Evolutionary conservation across 2,888 invertebrate genomes (phyloP), one percentile per base, ranked within the genome.

Genomic region (Zygaena filipendulae): DNA sequence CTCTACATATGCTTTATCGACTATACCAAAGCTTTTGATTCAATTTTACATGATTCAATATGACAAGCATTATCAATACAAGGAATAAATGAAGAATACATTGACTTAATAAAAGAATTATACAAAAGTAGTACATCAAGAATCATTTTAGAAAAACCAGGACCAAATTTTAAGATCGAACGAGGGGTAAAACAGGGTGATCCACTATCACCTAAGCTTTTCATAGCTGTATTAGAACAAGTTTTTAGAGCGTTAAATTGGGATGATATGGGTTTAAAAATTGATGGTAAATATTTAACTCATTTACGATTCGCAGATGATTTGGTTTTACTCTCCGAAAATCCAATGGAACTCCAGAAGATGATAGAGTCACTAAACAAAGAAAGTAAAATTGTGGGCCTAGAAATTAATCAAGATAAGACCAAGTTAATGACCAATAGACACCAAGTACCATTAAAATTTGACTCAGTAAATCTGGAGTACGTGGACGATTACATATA

Each of bases 401-500:
- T 30, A 4, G 25, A 24, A 30, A 30, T 30, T 8, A 30, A 30
- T 11, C n/a, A 10, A 9, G 24, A 25, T 4, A 30, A 30, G 16
- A 30, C 30, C 6, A 30, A 27, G 11, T 4, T 27, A 13, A 31
- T 31, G 23, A 27, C 31, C 13, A 31, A 27, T 9, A 11, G 31
- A 4, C 7, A 23, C 8, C 6, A 10, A 8, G 23, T 20, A 23
- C 21, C 13, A 13, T 9, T 23, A 13, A 14, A n/a, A 11, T n/a
- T n/a, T n/a, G n/a, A n/a, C n/a, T n/a, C n/a, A n/a, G n/a, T n/a
- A n/a, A 8, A 13, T 3, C 5, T 25, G 3, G 25, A 26, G 23
- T 30, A 22, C 12, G 10, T 26, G 2, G 18, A 23, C 18, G 25
- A 30, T 7, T 30, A 25, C 26, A 19, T 26, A 18, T 32, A 36